These are phyloP conservation scores for Umimayanthus kanabou DNA, from an alignment of 92 coral and sea anemone species.

Conservation along the genomic window DNA sequence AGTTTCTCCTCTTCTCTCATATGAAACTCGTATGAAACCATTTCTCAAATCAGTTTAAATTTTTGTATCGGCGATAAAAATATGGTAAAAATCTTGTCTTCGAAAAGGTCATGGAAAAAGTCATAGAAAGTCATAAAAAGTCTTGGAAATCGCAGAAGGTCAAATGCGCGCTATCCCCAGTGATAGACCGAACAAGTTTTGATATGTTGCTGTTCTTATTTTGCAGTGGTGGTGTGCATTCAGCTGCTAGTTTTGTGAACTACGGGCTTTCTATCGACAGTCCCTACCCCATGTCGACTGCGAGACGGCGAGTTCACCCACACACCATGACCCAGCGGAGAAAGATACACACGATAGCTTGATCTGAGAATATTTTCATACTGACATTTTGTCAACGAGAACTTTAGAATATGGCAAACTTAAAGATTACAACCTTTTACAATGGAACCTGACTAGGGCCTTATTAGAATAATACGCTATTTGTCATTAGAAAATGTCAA, in stretches of 20 bases:
- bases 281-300: constrained; percentile 69
- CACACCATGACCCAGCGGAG: background rate
- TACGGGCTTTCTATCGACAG: constrained; percentile 87
- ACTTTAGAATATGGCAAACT: background rate
- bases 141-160: no score
- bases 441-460: no score
- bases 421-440: background rate
- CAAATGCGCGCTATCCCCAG: no score
- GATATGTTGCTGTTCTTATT: background rate
- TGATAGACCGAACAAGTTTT: background rate
- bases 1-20: no score
- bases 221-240: constrained; percentile 79
- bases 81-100: no score
- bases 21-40: no score
- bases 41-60: no score
- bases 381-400: background rate
- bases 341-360: constrained; percentile 24
- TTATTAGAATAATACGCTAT: no score
- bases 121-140: no score
- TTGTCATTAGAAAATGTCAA: no score
- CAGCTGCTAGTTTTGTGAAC: constrained; percentile 92
- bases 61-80: no score
- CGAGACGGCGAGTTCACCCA: background rate
- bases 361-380: background rate
- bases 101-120: no score